phyloP scores from a whole-genome alignment of 2,113 vertebrate species.

The Callaeas wilsoni region DNA sequence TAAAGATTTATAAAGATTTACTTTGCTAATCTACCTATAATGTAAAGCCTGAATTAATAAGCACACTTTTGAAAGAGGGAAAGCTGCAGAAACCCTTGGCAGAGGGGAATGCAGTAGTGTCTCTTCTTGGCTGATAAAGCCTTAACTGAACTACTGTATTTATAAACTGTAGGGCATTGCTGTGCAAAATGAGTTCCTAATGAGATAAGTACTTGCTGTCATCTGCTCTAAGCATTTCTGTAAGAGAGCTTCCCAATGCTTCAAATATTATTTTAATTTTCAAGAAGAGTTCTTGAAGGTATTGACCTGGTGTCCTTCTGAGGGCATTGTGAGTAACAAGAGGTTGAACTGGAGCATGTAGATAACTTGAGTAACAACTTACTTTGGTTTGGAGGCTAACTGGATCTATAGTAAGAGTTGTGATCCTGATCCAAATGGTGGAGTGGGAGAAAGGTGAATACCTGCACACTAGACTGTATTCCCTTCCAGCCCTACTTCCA shows the following conservation, averaged over 20 bases:
- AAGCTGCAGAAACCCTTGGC: neutral
- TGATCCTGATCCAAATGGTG: neutral
- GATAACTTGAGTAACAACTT: neutral
- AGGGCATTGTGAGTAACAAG: fast-evolving
- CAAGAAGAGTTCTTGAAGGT: neutral
- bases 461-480: neutral
- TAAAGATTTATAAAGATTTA: neutral
- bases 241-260: neutral
- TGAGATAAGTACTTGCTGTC: neutral
- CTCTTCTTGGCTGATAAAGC: neutral
- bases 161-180: neutral
- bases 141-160: neutral
- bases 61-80: neutral
- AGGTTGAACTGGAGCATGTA: neutral
- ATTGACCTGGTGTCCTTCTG: neutral
- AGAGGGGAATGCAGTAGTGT: neutral
- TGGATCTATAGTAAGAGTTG: neutral
- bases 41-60: neutral
- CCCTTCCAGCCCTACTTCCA: neutral
- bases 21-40: neutral
- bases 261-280: neutral
- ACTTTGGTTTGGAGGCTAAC: neutral
- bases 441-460: neutral
- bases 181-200: neutral
- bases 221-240: neutral